These are phyloP conservation scores for Pseudomyrmex pallidus DNA, from an alignment of 1,140 invertebrate species.

Conservation along the genomic window DNA sequence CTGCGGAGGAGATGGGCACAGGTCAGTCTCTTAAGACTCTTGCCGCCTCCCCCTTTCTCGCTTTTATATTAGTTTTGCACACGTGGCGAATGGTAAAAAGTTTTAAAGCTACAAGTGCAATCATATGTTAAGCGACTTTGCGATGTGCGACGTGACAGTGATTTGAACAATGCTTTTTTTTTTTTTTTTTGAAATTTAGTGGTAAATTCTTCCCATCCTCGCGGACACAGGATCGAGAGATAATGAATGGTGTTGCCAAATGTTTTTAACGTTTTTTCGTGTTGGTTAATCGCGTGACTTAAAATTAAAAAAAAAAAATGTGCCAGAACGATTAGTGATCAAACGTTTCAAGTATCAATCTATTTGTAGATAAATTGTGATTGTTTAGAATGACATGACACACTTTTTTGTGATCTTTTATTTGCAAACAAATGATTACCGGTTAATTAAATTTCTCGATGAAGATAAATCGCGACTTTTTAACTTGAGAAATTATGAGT, in stretches of 20 bases:
- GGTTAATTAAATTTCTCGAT: no score
- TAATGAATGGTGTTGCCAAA: not conserved
- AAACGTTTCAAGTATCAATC: not conserved
- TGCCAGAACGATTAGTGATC: not conserved
- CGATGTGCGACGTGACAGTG: slow-evolving; percentile 17
- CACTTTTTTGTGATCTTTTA: no score
- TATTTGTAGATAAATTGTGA: not conserved
- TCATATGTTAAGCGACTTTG: not conserved
- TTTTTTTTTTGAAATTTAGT: not conserved
- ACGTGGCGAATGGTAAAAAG: slow-evolving; percentile 8
- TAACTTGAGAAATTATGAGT: not conserved
- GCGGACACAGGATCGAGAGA: not conserved
- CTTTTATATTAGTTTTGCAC: slow-evolving; percentile 28
- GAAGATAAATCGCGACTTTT: not conserved
- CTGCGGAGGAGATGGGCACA: slow-evolving; percentile 79
- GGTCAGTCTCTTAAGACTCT: slow-evolving; percentile 77
- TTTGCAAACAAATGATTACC: no score
- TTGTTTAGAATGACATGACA: not conserved
- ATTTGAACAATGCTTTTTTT: not conserved
- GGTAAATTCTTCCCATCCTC: not conserved
- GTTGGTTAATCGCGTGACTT: no score
- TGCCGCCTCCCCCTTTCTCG: slow-evolving; percentile 41
- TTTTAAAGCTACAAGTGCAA: slow-evolving; percentile 24
- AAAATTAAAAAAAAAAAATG: no score
- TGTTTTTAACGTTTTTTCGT: no score